Percentiles rank a stretch among this genome's conserved stretches.
These are phyloP conservation scores for Chrysina gloriosa DNA, from an alignment of 2,888 invertebrate species.

Conservation along the genomic window DNA sequence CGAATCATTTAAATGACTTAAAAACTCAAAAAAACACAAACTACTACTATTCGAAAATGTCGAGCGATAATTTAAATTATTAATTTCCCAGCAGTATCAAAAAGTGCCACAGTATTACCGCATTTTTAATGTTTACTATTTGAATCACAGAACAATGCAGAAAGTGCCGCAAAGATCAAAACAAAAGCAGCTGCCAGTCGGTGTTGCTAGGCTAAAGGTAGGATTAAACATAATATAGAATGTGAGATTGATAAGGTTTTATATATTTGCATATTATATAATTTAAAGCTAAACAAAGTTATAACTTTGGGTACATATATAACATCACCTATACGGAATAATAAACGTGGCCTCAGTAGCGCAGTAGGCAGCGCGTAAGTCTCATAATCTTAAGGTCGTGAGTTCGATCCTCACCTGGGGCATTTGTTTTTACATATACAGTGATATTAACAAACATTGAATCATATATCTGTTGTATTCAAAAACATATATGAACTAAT, in stretches of 20 bases:
- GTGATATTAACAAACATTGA: background rate
- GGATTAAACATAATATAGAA: constrained; percentile 22
- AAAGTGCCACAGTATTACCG: no score
- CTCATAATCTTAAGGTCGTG: constrained; percentile 95
- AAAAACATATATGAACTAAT: no score
- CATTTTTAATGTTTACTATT: no score
- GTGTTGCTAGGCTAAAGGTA: constrained; percentile 42
- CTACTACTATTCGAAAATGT: background rate
- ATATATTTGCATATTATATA: constrained; percentile 1
- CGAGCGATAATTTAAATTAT: constrained; percentile 2
- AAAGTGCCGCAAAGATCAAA: constrained; percentile 40
- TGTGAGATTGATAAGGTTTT: constrained; percentile 22
- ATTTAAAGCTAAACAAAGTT: constrained; percentile 7
- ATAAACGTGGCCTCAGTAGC: constrained; percentile 76
- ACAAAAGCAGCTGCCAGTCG: constrained; percentile 40
- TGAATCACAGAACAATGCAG: constrained; percentile 39
- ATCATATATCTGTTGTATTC: no score
- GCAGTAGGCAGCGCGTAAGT: constrained; percentile 92
- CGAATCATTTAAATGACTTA: background rate
- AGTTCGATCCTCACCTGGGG: constrained; percentile 96
- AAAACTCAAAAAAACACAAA: constrained; percentile 6
- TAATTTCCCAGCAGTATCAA: background rate
- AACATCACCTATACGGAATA: background rate
- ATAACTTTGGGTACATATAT: constrained; percentile 1
- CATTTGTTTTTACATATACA: constrained; percentile 65